A percentile compares a stretch with the other conserved stretches of the same genome.
phyloP scores from a whole-genome alignment of 1,140 invertebrate genomes.

The Drosophila triauraria region DNA sequence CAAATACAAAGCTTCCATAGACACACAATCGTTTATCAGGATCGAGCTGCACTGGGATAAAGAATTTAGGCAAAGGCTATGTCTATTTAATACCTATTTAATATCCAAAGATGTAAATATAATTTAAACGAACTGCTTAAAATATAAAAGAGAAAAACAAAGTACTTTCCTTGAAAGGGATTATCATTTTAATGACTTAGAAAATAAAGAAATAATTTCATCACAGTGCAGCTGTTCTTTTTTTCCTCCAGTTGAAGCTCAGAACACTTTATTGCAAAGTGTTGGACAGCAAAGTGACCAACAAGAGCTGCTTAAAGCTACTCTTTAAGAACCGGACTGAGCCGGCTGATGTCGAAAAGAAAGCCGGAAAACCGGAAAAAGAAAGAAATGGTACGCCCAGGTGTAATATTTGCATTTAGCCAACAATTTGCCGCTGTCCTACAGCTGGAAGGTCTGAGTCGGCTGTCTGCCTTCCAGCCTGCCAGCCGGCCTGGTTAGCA shows the following conservation, averaged over 20 bases:
- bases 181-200: background rate
- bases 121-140: background rate
- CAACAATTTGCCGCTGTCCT: slow-evolving; percentile 64
- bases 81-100: background rate
- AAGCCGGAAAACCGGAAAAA: slow-evolving; percentile 7
- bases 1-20: slow-evolving; percentile 70
- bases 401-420: slow-evolving; percentile 80
- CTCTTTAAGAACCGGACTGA: slow-evolving; percentile 22
- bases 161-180: no score
- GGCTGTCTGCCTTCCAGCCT: slow-evolving; percentile 6
- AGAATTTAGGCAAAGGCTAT: slow-evolving; percentile 5
- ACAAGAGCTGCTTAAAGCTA: slow-evolving; percentile 32
- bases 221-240: background rate
- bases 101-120: background rate
- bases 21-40: slow-evolving; percentile 73
- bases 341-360: background rate
- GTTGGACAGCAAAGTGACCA: slow-evolving; percentile 22
- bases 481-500: slow-evolving; percentile 38
- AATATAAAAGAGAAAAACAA: background rate
- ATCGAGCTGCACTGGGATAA: slow-evolving; percentile 30
- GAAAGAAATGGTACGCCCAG: slow-evolving; percentile 60
- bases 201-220: background rate
- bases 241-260: background rate
- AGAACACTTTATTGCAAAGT: slow-evolving; percentile 8
- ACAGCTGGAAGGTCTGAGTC: slow-evolving; percentile 4